These are phyloP conservation scores for Xenus cinereus DNA, from an alignment of 2,113 vertebrate species.

Conservation along the genomic window DNA sequence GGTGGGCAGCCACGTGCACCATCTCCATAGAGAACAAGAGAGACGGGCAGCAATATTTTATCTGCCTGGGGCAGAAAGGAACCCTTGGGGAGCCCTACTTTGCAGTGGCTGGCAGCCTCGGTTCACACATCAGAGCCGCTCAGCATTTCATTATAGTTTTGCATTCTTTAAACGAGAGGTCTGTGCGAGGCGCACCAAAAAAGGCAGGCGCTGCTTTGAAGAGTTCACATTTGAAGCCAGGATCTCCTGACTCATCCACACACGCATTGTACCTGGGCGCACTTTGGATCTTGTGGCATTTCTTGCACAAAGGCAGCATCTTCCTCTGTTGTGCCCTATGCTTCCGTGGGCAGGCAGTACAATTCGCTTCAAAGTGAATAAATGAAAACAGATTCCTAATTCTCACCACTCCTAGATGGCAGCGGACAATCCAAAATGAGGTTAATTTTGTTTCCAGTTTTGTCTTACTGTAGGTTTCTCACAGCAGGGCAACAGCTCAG, in stretches of 20 bases:
- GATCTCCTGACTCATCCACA: slow-evolving; percentile 7
- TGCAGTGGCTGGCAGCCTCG: background rate
- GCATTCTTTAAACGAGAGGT: background rate
- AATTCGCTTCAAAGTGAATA: background rate
- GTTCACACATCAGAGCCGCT: background rate
- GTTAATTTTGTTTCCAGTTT: background rate
- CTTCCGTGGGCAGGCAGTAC: background rate
- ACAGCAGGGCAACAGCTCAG: background rate
- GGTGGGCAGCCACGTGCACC: background rate
- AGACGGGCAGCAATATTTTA: background rate
- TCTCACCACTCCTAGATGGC: background rate
- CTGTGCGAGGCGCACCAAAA: background rate
- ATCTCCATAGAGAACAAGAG: background rate
- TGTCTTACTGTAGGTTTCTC: background rate
- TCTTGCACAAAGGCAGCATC: background rate
- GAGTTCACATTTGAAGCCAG: background rate
- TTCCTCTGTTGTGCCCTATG: background rate
- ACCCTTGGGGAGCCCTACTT: background rate
- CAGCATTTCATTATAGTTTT: background rate
- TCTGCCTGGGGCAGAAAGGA: background rate
- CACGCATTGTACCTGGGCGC: background rate
- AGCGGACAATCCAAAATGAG: background rate
- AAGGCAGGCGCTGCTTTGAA: background rate
- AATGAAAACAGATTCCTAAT: background rate
- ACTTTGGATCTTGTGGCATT: background rate